Evolutionary conservation across 2,797 vertebrate species (phyloP), one percentile per base, ranked within the genome.

Genomic region (Chaetodon trifasciatus): DNA sequence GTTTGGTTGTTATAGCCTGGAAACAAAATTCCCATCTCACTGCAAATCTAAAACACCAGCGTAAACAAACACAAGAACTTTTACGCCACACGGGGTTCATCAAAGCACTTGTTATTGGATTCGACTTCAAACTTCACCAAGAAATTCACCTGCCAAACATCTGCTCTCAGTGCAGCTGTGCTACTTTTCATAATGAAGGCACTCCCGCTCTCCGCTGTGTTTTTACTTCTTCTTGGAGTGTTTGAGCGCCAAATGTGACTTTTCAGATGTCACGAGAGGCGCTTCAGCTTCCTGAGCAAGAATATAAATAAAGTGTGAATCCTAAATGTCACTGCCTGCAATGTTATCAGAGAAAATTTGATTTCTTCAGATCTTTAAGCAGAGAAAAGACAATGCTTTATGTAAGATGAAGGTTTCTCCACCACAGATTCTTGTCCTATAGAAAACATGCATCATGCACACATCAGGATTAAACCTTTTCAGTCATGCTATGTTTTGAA

Each of bases 61-160:
- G 16, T n/a, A 15, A 70, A 62, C 55, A 78, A 82, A 69, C 23
- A 72, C 13, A 0, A 56, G 28, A 50, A 8, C 19, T 60, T 65
- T 35, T 10, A 23, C 57, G 16, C 58, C 71, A 53, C 66, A 21
- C 1, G 49, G 66, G 74, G 13, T 15, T 19, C 63, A 37, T 81
- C 74, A 83, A 75, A 73, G 68, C 65, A 13, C 16, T 21, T 47
- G 1, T 72, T 82, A 55, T 69, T 88, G 79, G 87, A 84, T 65
- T 77, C 56, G 44, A 63, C 82, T 82, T 83, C 84, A 86, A 67
- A 75, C 76, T 7, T 66, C 56, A 49, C 52, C 44, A 69, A 37
- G 55, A 68, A 66, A 78, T 50, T 74, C 70, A 82, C 23, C 72
- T 81, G 83, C 78, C 78, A 88, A 78, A 76, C 69, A 81, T 19